phyloP scores from a whole-genome alignment of 2,113 vertebrate species.

The Entomyzon cyanotis region DNA sequence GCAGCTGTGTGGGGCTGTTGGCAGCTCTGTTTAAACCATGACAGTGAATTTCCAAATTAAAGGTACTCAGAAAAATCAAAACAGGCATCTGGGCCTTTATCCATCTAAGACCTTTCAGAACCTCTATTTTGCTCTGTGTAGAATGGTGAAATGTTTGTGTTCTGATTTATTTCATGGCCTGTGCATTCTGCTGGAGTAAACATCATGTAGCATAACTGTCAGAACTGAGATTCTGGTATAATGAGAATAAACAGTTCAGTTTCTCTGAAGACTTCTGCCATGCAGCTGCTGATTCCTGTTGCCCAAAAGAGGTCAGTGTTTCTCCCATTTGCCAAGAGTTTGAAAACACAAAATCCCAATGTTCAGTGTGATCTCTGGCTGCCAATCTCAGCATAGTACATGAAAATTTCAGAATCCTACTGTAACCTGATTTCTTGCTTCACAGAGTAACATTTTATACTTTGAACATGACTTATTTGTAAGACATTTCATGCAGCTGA shows the following conservation, averaged over 20 bases:
- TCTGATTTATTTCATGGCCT: background rate
- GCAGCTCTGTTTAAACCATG: background rate
- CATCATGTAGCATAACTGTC: background rate
- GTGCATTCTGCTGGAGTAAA: background rate
- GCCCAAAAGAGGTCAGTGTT: background rate
- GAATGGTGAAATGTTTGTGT: background rate
- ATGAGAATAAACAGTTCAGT: background rate
- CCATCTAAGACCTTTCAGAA: background rate
- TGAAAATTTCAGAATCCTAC: background rate
- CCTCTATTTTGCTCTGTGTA: background rate
- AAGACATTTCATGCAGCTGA: background rate
- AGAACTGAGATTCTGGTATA: background rate
- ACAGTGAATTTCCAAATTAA: background rate
- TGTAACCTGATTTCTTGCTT: background rate
- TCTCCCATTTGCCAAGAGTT: background rate
- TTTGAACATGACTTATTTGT: background rate
- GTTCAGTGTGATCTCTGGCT: background rate
- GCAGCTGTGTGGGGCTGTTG: background rate
- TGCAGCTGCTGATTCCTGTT: background rate
- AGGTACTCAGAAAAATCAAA: background rate
- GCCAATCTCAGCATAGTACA: background rate
- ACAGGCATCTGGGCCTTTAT: background rate
- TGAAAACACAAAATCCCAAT: background rate
- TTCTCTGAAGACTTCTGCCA: background rate
- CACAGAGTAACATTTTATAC: background rate